A percentile compares a stretch with the other conserved stretches of the same genome.
Evolutionary conservation across 2,113 vertebrate genomes (phyloP).

Genomic region (Psephotus haematonotus): DNA sequence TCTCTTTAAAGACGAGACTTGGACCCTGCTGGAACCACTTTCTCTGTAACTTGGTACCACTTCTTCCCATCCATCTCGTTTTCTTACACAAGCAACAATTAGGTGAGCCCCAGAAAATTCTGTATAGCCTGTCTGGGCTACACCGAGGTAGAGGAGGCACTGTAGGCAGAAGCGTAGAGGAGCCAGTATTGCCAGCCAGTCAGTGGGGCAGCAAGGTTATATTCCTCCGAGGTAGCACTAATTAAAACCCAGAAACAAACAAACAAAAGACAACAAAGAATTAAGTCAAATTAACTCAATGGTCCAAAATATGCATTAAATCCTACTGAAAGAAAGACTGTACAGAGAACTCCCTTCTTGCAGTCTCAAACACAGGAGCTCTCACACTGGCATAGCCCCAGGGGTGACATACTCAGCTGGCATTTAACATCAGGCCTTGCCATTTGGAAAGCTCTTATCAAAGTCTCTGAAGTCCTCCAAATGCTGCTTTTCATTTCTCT

Average conservation of each 20-base stretch:
- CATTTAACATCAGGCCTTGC: neutral
- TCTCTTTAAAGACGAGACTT: neutral
- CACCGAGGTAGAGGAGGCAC: neutral
- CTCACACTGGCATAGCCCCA: neutral
- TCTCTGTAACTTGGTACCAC: neutral
- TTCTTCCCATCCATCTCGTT: slow-evolving; percentile 29
- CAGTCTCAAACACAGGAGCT: neutral
- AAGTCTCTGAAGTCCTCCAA: neutral
- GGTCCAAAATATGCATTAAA: neutral
- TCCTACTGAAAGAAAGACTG: neutral
- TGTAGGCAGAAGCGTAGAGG: neutral
- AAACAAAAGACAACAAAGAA: neutral
- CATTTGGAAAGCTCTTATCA: neutral
- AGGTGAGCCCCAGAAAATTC: neutral
- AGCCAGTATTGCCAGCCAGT: neutral
- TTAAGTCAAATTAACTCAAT: neutral
- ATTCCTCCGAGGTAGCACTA: neutral
- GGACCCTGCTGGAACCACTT: neutral
- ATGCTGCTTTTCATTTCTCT: neutral
- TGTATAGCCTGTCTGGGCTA: neutral
- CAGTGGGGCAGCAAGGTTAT: neutral
- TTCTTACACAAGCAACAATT: neutral
- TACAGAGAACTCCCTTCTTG: neutral
- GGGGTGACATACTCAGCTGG: neutral
- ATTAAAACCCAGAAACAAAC: neutral